phyloP scores from a whole-genome alignment of 1,140 invertebrate species.

The Drosophila melanogaster region DNA sequence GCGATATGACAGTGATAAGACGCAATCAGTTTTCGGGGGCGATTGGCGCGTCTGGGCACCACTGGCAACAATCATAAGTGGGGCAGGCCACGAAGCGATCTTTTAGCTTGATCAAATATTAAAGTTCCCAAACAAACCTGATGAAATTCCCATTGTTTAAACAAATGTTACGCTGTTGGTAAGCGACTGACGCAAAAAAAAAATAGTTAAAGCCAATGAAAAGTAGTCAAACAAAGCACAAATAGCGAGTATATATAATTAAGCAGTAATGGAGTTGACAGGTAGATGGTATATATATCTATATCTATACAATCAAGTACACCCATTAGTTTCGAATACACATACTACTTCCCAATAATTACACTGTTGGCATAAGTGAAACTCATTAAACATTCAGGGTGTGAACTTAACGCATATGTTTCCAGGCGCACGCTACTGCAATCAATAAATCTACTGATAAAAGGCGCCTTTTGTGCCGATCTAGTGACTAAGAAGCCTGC shows the following conservation, averaged over 20 bases:
- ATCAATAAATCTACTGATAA: conserved; percentile 51
- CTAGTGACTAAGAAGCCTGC: conserved; percentile 24
- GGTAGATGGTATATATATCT: neutral
- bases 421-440: conserved; percentile 1
- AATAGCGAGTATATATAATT: neutral
- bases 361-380: neutral
- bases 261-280: conserved; percentile 15
- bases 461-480: conserved; percentile 14
- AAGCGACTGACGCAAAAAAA: conserved; percentile 31
- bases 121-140: conserved; percentile 40
- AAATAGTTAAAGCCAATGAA: conserved; percentile 26
- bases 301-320: neutral
- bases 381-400: conserved; percentile 16
- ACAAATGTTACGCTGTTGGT: conserved; percentile 59
- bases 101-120: conserved; percentile 75
- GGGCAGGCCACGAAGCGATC: conserved; percentile 18
- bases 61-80: conserved; percentile 17
- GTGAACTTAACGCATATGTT: conserved; percentile 35
- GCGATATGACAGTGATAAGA: conserved; percentile 59
- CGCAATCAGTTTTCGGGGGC: conserved; percentile 21
- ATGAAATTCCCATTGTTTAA: conserved; percentile 68
- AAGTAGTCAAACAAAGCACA: conserved; percentile 1
- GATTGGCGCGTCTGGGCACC: conserved; percentile 13
- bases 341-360: conserved; percentile 11
- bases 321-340: neutral